Percentiles rank a stretch among this genome's conserved stretches.
Evolutionary conservation across 2,888 invertebrate genomes (phyloP).

Genomic region (Plagiodera versicolora): DNA sequence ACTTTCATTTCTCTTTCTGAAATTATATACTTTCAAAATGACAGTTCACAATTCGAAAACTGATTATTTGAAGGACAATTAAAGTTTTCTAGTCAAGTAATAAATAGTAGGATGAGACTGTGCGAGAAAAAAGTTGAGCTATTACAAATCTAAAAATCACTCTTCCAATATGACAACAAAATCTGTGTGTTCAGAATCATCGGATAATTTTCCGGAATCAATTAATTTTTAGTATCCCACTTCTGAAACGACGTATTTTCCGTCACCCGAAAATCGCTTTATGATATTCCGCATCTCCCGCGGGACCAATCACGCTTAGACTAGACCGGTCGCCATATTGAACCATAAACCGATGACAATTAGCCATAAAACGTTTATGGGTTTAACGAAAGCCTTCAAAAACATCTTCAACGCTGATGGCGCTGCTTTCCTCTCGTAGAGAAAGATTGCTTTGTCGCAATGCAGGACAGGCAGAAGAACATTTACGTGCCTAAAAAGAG

Average conservation of each 20-base stretch:
- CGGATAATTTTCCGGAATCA: constrained; percentile 41
- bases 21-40: too few relatives aligned
- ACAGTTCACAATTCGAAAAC: too few relatives aligned
- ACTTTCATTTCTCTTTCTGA: too few relatives aligned
- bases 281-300: constrained; percentile 45
- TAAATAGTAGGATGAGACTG: too few relatives aligned
- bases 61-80: too few relatives aligned
- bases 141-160: too few relatives aligned
- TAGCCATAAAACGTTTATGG: constrained; percentile 56
- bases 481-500: too few relatives aligned
- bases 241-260: constrained; percentile 25
- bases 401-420: constrained; percentile 38
- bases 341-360: constrained; percentile 56
- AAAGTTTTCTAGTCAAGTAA: too few relatives aligned
- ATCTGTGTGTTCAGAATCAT: not conserved
- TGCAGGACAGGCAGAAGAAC: too few relatives aligned
- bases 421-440: not conserved
- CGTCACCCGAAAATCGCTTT: constrained; percentile 44
- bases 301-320: constrained; percentile 55
- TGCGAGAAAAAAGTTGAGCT: too few relatives aligned
- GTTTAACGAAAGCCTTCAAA: constrained; percentile 41
- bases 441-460: not conserved
- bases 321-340: constrained; percentile 55
- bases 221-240: constrained; percentile 46
- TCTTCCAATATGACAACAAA: not conserved